These are phyloP conservation scores for Diplodus puntazzo DNA, from an alignment of 2,797 vertebrate genomes.

Conservation along the genomic window DNA sequence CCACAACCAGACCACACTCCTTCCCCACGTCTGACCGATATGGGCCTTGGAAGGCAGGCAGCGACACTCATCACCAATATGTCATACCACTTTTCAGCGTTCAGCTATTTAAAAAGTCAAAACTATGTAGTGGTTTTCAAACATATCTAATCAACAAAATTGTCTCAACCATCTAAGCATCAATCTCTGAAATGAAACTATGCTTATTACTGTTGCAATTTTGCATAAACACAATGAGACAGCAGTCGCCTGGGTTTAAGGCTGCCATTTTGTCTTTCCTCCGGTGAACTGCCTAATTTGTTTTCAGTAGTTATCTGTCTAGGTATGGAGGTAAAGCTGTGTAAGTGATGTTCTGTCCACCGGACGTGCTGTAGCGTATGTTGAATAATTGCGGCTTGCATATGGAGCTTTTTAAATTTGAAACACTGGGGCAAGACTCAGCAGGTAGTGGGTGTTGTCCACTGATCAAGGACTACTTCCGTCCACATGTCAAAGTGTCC, in stretches of 20 bases:
- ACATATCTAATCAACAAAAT: conserved; percentile 14
- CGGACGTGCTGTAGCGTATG: not conserved
- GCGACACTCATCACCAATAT: conserved; percentile 11
- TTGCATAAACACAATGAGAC: not conserved
- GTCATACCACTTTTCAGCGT: conserved; percentile 15
- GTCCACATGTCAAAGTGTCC: not conserved
- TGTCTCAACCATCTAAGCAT: not conserved
- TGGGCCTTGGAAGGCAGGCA: conserved; percentile 15
- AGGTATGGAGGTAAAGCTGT: not conserved
- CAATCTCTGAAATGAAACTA: not conserved
- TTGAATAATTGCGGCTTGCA: not conserved
- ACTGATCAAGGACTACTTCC: not conserved
- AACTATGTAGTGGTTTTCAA: conserved; percentile 1
- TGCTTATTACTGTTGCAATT: not conserved
- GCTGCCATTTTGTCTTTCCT: not conserved
- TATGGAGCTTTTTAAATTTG: not conserved
- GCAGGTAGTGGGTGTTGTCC: not conserved
- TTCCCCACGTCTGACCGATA: not conserved
- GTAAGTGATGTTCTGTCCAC: not conserved
- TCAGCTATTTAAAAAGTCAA: not conserved
- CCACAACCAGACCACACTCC: conserved; percentile 22
- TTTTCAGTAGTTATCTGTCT: not conserved
- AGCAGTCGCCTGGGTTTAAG: not conserved
- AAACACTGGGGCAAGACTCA: not conserved
- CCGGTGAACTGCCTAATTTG: not conserved